Percentiles rank a stretch among this genome's conserved stretches.
Conservation (phyloP, 2,113 vertebrate species). For the Sphaerodactylus townsendi region DNA sequence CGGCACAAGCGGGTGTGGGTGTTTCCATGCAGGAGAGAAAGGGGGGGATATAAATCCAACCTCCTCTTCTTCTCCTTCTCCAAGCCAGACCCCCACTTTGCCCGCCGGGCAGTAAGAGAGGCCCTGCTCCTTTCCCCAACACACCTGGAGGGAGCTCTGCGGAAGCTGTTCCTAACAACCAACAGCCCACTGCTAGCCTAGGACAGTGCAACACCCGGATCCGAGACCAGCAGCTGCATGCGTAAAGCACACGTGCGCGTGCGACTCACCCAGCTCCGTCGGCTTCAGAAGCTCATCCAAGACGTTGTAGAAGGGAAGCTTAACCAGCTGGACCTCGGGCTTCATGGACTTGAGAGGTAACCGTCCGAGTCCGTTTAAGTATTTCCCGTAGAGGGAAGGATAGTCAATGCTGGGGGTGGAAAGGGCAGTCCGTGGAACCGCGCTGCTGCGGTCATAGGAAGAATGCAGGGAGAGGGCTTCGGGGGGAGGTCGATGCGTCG, state of each 20-base stretch:
- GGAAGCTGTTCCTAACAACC: neutral
- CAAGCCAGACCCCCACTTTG: neutral
- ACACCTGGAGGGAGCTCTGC: too few relatives aligned
- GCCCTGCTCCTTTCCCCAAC: neutral
- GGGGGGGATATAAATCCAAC: too few relatives aligned
- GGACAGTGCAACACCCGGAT: too few relatives aligned
- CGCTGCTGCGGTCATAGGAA: constrained; percentile 70
- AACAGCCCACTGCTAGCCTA: too few relatives aligned
- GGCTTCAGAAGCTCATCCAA: constrained; percentile 93
- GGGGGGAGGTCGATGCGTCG: constrained; percentile 71
- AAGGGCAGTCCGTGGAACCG: constrained; percentile 71
- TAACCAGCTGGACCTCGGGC: constrained; percentile 85
- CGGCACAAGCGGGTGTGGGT: too few relatives aligned
- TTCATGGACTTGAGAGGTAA: constrained; percentile 84
- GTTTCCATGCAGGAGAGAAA: too few relatives aligned
- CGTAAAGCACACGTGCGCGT: fast-evolving
- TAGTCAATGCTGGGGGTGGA: constrained; percentile 72
- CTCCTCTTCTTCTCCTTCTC: too few relatives aligned
- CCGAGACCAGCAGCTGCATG: neutral
- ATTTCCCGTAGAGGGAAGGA: constrained; percentile 86
- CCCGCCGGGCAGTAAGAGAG: neutral
- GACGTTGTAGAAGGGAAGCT: constrained; percentile 94
- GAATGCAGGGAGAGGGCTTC: constrained; percentile 82
- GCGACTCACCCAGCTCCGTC: constrained; percentile 89
- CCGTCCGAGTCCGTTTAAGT: constrained; percentile 92